Evolutionary conservation across 1,140 invertebrate species (phyloP).

Genomic region (Drosophila busckii): DNA sequence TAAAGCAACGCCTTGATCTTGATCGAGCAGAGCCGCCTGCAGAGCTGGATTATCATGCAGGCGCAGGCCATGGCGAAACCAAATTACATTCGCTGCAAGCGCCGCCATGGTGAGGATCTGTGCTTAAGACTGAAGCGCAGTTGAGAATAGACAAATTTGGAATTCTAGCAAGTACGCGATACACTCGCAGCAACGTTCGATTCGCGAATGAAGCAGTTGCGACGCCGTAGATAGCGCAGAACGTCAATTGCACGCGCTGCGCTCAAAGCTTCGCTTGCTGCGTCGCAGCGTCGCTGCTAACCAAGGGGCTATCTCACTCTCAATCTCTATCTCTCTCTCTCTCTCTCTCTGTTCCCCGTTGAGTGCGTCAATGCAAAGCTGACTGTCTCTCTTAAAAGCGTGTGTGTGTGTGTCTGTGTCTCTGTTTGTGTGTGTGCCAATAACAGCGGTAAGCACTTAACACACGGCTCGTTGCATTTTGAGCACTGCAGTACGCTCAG

Average conservation of each 20-base stretch:
- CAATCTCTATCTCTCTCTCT: too few species aligned
- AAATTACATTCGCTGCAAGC: slow-evolving; percentile 76
- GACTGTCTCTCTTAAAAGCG: slow-evolving; percentile 19
- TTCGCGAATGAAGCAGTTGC: slow-evolving; percentile 42
- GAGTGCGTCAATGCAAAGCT: slow-evolving; percentile 64
- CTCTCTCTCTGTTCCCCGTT: slow-evolving; percentile 31
- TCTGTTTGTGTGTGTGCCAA: slow-evolving; percentile 33
- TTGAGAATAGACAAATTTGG: background rate
- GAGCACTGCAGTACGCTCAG: slow-evolving; percentile 35
- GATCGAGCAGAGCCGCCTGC: slow-evolving; percentile 81
- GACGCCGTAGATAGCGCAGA: slow-evolving; percentile 1
- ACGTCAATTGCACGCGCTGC: slow-evolving; percentile 7
- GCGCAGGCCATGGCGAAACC: slow-evolving; percentile 87
- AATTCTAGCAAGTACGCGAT: slow-evolving; percentile 10
- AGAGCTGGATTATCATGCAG: slow-evolving; percentile 88
- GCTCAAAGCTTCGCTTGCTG: too few species aligned
- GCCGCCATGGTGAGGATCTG: slow-evolving; percentile 20
- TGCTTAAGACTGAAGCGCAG: too few species aligned
- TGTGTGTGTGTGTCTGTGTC: slow-evolving; percentile 12
- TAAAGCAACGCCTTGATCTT: slow-evolving; percentile 76
- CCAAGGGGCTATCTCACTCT: too few species aligned
- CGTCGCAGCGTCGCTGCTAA: too few species aligned
- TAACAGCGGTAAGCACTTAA: slow-evolving; percentile 39
- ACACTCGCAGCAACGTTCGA: slow-evolving; percentile 41
- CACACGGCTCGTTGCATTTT: slow-evolving; percentile 51